phyloP scores from a whole-genome alignment of 2,797 vertebrate genomes.

The Spatula clypeata region DNA sequence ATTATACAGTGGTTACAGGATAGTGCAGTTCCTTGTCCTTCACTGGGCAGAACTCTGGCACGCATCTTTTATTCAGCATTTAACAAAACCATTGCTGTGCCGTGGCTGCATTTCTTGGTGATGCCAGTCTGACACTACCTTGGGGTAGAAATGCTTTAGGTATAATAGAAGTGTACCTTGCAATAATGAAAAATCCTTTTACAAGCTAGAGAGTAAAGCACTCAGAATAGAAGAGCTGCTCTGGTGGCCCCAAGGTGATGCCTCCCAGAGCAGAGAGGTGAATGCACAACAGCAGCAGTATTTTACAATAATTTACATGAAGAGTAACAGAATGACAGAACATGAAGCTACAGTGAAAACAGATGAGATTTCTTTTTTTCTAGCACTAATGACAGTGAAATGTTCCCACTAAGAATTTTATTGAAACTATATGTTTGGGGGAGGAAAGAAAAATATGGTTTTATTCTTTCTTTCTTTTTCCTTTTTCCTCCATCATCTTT shows the following conservation, averaged over 20 bases:
- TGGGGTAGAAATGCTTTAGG: conserved; percentile 18
- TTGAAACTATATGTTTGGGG: not conserved
- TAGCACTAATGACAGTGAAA: not conserved
- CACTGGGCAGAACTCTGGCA: not conserved
- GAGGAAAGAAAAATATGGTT: not conserved
- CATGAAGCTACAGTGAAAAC: not conserved
- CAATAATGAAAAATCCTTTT: conserved; percentile 36
- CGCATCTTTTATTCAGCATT: conserved; percentile 42
- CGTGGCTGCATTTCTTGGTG: conserved; percentile 25
- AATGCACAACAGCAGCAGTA: not conserved
- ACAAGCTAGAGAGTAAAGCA: conserved; percentile 7
- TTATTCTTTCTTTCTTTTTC: not conserved
- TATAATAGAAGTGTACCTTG: not conserved
- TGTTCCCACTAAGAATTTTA: not conserved
- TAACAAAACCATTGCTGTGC: not conserved
- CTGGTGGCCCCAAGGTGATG: conserved; percentile 38
- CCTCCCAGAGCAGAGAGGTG: conserved; percentile 20
- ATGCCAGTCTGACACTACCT: conserved; percentile 16
- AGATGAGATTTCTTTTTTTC: not conserved
- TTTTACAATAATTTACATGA: not conserved
- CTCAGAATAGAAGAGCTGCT: not conserved
- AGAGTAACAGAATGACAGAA: not conserved
- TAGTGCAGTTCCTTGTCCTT: not conserved
- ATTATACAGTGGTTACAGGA: not conserved
- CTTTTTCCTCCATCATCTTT: not conserved